Evolutionary conservation across 2,113 vertebrate species (phyloP).

Genomic region (Dascyllus trimaculatus): DNA sequence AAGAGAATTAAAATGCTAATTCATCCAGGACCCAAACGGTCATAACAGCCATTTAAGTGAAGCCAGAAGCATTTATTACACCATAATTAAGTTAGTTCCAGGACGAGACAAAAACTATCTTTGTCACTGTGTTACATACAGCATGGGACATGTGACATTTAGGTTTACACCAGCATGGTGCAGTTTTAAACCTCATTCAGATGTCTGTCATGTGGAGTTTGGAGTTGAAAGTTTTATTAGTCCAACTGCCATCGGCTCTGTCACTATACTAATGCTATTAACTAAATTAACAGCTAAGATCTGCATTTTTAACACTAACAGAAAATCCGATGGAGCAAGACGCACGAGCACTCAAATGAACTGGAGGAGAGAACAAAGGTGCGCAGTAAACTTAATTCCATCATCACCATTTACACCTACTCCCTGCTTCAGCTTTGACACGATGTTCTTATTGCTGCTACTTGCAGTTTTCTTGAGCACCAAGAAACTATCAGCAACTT

Average conservation of each 20-base stretch:
- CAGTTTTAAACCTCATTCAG: neutral
- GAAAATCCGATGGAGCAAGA: too few species aligned
- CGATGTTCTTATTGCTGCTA: too few species aligned
- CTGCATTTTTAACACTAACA: too few species aligned
- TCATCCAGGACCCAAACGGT: slow-evolving; percentile 44
- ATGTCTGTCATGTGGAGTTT: neutral
- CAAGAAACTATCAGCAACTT: too few species aligned
- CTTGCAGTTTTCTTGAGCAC: too few species aligned
- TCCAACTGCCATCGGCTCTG: neutral
- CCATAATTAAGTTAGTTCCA: slow-evolving; percentile 58
- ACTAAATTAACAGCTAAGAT: too few species aligned
- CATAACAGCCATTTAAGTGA: slow-evolving; percentile 20
- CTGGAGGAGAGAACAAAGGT: too few species aligned
- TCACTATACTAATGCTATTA: too few species aligned
- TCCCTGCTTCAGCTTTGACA: too few species aligned
- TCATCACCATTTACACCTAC: too few species aligned
- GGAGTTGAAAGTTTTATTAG: slow-evolving; percentile 12
- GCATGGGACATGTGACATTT: slow-evolving; percentile 30
- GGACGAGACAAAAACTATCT: slow-evolving; percentile 43
- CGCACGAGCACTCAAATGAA: too few species aligned
- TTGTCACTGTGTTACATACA: slow-evolving; percentile 47
- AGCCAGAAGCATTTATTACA: slow-evolving; percentile 53
- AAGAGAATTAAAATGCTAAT: slow-evolving; percentile 65
- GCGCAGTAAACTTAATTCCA: too few species aligned
- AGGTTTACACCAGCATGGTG: neutral